Conservation (phyloP, 2,797 vertebrate genomes). For the Gobionotothen gibberifrons region DNA sequence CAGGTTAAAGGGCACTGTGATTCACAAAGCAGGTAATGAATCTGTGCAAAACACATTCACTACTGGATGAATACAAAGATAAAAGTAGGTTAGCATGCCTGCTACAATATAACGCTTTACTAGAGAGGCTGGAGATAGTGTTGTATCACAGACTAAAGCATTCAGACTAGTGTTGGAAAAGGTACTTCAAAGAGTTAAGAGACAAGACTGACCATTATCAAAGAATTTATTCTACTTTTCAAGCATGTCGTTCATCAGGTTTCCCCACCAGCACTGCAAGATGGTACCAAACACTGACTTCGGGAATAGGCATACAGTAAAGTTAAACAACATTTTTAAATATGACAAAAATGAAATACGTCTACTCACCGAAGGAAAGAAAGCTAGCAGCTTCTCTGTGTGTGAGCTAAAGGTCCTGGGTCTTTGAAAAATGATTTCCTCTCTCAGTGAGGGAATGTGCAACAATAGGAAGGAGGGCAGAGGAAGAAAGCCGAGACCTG, state of each 20-base stretch:
- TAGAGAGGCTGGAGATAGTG: too few relatives aligned
- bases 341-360: neutral
- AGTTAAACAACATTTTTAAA: neutral
- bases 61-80: neutral
- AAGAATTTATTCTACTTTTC: neutral
- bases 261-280: neutral
- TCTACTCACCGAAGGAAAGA: slow-evolving; percentile 52
- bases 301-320: neutral
- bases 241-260: slow-evolving; percentile 40
- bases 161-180: neutral
- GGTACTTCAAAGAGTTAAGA: neutral
- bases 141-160: neutral
- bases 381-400: neutral
- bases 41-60: neutral
- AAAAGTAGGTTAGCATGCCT: too few relatives aligned
- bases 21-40: neutral
- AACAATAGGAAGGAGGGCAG: slow-evolving; percentile 56
- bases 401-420: neutral
- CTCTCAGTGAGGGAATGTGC: slow-evolving; percentile 37
- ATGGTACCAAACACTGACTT: neutral
- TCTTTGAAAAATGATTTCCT: slow-evolving; percentile 21
- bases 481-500: slow-evolving; percentile 61
- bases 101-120: too few relatives aligned
- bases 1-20: neutral
- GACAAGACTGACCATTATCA: neutral